These are phyloP conservation scores for Erynnis tages DNA, from an alignment of 2,888 invertebrate species.

Conservation along the genomic window DNA sequence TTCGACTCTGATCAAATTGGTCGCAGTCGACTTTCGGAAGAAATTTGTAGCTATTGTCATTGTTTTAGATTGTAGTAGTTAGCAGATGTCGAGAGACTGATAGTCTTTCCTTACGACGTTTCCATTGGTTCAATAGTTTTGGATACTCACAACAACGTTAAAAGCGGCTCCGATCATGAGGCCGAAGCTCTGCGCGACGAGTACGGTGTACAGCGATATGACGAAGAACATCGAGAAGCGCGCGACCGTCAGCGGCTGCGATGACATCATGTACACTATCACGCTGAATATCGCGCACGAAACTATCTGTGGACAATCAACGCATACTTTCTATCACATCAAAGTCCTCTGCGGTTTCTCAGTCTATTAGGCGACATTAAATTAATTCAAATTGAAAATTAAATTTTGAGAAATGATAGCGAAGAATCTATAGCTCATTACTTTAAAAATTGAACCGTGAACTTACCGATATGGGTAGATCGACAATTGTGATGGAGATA, in stretches of 20 bases:
- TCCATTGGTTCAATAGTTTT: too few relatives aligned
- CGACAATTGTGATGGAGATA: slow-evolving; percentile 87
- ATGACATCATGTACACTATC: slow-evolving; percentile 93
- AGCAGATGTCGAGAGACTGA: too few relatives aligned
- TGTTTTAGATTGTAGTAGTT: too few relatives aligned
- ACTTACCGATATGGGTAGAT: slow-evolving; percentile 89
- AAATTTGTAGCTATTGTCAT: too few relatives aligned
- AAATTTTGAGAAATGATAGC: too few relatives aligned
- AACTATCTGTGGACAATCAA: slow-evolving; percentile 72
- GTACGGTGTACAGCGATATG: slow-evolving; percentile 90
- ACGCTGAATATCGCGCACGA: slow-evolving; percentile 86
- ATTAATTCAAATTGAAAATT: too few relatives aligned
- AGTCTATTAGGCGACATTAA: too few relatives aligned
- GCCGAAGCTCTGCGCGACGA: slow-evolving; percentile 96
- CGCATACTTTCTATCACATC: background rate
- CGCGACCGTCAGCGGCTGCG: slow-evolving; percentile 90
- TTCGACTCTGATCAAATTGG: too few relatives aligned
- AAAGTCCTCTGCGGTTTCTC: too few relatives aligned
- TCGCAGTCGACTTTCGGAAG: too few relatives aligned
- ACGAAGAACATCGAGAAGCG: slow-evolving; percentile 93
- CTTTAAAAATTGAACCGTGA: background rate
- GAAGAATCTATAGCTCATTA: too few relatives aligned
- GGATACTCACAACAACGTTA: slow-evolving; percentile 88
- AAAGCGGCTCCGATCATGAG: slow-evolving; percentile 95
- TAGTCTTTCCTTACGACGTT: too few relatives aligned